phyloP scores from a whole-genome alignment of 2,113 vertebrate genomes.

The Muscicapa adusta region DNA sequence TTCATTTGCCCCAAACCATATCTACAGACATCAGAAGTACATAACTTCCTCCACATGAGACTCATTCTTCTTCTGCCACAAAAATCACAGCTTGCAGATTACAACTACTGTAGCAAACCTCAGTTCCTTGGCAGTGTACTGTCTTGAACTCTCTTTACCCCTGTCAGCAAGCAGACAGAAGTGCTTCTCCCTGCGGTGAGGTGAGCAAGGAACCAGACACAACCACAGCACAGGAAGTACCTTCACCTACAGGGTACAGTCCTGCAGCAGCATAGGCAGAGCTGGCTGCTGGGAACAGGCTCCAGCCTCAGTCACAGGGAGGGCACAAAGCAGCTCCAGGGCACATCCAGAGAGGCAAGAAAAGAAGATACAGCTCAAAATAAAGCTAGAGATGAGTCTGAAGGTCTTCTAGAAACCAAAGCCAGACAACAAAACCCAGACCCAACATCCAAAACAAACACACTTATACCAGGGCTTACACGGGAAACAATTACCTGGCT shows the following conservation, averaged over 20 bases:
- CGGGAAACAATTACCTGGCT: fast-evolving
- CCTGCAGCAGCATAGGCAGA: not conserved
- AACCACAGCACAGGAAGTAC: fast-evolving
- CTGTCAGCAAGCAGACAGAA: not conserved
- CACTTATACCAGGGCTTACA: fast-evolving
- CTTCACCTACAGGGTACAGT: fast-evolving
- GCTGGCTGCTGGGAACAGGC: not conserved
- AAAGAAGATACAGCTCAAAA: fast-evolving
- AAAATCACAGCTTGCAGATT: not conserved
- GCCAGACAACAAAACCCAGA: fast-evolving
- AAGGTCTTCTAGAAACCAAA: fast-evolving
- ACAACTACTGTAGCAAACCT: not conserved
- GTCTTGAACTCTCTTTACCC: not conserved
- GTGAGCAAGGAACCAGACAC: fast-evolving
- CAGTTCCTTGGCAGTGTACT: fast-evolving
- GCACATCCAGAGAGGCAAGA: fast-evolving
- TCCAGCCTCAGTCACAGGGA: not conserved
- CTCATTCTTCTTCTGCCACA: not conserved
- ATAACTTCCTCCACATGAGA: not conserved
- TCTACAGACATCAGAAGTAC: not conserved
- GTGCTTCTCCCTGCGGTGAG: fast-evolving
- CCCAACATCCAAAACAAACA: fast-evolving
- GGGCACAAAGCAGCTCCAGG: fast-evolving
- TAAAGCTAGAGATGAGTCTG: fast-evolving
- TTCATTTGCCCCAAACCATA: not conserved